Evolutionary conservation across 1,140 invertebrate species (phyloP), one percentile per base, ranked within the genome.

Genomic region (Nasonia longicornis): DNA sequence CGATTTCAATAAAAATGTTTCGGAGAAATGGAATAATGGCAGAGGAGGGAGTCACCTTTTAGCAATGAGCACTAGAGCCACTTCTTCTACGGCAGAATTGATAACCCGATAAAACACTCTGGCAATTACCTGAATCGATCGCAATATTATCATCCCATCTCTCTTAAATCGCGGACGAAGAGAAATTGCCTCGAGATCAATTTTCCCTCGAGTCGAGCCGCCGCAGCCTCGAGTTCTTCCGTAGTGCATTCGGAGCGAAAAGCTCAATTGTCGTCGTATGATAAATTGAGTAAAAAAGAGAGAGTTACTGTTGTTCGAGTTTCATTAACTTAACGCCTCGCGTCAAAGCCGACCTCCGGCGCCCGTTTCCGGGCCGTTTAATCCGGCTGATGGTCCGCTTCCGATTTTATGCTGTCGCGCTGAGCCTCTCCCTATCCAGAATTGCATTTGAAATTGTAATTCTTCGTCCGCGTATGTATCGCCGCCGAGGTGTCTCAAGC

Each of bases 361-460:
- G 12, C 35, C 64, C 20, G 80, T 85, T 87, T 85, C 83, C 85
- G 63, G 81, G 67, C 78, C 83, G 84, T 89, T 88, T 88, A 88
- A 89, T 88, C 84, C 83, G 22, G 71, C 82, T 85, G 87, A 89
- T 87, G 85, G 83, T 26, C 26, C 22, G 16, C 29, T 38, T 31
- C 42, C 82, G 80, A 87, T 86, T 89, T 88, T 86, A 89, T 83
- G 84, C 83, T 85, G 85, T 85, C 83, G 84, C 76, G 29, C 80
- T 12, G 48, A 45, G 70, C 64, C 79, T 72, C 48, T 29, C 64
- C 8, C 31, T 26, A 2, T 16, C 31, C 67, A 80, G 48, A 85
- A 89, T 89, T 89, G 85, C 88, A 89, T 89, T 89, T 88, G 86
- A 87, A 89, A 89, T 88, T 88, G 84, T 89, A 88, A 89, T 89